Percentiles rank a stretch among this genome's conserved stretches.
Conservation (phyloP, 1,140 invertebrate genomes). For the Drosophila gunungcola region DNA sequence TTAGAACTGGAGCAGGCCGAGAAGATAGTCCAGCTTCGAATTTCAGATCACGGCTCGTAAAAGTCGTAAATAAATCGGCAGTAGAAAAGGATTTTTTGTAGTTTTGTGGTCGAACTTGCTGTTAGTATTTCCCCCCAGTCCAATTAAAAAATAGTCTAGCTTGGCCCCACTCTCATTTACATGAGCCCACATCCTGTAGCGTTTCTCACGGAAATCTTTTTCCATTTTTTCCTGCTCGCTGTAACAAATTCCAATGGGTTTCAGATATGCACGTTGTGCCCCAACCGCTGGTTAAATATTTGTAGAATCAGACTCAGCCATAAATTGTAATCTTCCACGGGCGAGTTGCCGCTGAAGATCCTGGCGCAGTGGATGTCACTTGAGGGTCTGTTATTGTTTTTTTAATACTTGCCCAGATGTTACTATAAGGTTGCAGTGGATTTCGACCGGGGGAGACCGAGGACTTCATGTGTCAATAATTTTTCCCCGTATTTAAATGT, state of each 20-base stretch:
- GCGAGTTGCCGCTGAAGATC: slow-evolving; percentile 50
- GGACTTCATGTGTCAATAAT: slow-evolving; percentile 65
- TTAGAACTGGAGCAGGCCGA: slow-evolving; percentile 25
- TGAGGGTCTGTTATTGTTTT: slow-evolving; percentile 48
- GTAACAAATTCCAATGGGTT: slow-evolving; percentile 69
- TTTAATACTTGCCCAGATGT: slow-evolving; percentile 73
- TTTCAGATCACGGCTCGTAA: slow-evolving; percentile 56
- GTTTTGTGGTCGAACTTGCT: background rate
- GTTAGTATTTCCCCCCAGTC: slow-evolving; percentile 21
- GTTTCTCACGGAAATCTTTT: slow-evolving; percentile 69
- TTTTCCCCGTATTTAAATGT: slow-evolving; percentile 65
- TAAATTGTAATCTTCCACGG: slow-evolving; percentile 74
- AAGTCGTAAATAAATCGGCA: slow-evolving; percentile 64
- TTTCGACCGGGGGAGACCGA: slow-evolving; percentile 8
- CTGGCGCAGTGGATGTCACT: slow-evolving; percentile 60
- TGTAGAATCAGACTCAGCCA: slow-evolving; percentile 41
- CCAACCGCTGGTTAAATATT: slow-evolving; percentile 58
- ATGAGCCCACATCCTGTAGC: slow-evolving; percentile 47
- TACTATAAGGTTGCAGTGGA: slow-evolving; percentile 28
- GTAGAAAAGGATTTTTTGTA: slow-evolving; percentile 38
- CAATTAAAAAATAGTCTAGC: slow-evolving; percentile 20
- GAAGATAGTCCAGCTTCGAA: slow-evolving; percentile 46
- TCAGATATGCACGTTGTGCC: slow-evolving; percentile 55
- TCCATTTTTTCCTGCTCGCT: slow-evolving; percentile 15
- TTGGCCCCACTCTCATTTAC: background rate